Conservation (phyloP, 2,888 invertebrate genomes). For the Saturnia japonica region DNA sequence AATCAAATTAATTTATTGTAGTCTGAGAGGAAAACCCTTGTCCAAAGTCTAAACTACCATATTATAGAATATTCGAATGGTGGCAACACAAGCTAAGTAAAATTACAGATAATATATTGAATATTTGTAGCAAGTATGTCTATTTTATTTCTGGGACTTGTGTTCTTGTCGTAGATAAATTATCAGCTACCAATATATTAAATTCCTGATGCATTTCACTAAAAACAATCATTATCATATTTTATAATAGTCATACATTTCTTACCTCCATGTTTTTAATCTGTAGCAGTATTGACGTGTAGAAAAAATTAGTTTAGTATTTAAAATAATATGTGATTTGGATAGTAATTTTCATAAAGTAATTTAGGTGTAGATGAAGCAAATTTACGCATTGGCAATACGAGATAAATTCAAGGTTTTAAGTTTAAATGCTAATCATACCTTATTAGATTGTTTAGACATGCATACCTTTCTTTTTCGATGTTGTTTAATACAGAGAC, state of each 20-base stretch:
- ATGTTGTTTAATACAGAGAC: background rate
- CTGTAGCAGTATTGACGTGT: background rate
- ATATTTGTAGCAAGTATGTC: no score
- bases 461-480: background rate
- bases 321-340: constrained; percentile 1
- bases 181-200: background rate
- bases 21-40: no score
- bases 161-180: no score
- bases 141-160: no score
- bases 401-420: background rate
- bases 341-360: constrained; percentile 8
- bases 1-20: no score
- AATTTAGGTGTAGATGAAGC: background rate
- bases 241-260: background rate
- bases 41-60: no score
- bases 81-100: no score
- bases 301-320: background rate
- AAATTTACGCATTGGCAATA: background rate
- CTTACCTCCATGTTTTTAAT: background rate
- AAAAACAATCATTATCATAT: no score
- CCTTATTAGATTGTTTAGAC: background rate
- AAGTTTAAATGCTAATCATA: background rate
- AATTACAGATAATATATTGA: no score
- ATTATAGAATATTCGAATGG: no score
- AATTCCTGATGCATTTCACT: background rate